These are phyloP conservation scores for Ctenodactylus gundi DNA, from an alignment of 2,113 vertebrate genomes.

Conservation along the genomic window DNA sequence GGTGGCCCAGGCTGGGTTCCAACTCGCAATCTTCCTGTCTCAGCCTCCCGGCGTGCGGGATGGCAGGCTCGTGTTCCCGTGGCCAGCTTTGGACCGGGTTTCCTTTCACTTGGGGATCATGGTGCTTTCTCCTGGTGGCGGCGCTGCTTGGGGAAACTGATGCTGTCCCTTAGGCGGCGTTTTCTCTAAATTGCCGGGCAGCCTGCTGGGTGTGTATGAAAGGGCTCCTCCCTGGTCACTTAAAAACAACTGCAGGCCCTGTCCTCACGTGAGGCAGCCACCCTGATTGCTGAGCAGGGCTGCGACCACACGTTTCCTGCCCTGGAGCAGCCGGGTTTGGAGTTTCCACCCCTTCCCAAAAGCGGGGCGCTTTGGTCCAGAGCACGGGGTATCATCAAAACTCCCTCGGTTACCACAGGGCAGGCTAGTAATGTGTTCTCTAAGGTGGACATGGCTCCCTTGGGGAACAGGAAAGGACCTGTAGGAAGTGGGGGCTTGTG, in stretches of 20 bases:
- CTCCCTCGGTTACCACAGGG: conserved; percentile 75
- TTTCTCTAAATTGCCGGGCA: background rate
- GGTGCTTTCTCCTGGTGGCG: background rate
- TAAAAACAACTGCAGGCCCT: conserved; percentile 43
- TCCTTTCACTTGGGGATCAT: too few relatives aligned
- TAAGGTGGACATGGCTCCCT: conserved; percentile 78
- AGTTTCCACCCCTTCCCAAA: background rate
- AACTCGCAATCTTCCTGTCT: too few relatives aligned
- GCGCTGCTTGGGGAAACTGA: background rate
- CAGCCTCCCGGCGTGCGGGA: too few relatives aligned
- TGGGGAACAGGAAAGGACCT: conserved; percentile 85
- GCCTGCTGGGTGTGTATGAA: background rate
- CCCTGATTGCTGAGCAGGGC: background rate
- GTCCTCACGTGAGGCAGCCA: background rate
- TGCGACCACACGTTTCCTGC: conserved; percentile 37
- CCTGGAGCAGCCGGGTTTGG: background rate
- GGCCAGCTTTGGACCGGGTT: too few relatives aligned
- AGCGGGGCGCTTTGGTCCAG: background rate
- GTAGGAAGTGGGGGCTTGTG: conserved; percentile 83
- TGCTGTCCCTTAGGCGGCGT: too few relatives aligned
- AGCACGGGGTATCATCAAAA: conserved; percentile 63
- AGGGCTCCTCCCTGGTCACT: background rate
- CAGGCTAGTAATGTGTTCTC: conserved; percentile 78
- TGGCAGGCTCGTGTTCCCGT: too few relatives aligned
- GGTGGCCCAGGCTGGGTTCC: too few relatives aligned